These are phyloP conservation scores for Chelonus insularis DNA, from an alignment of 1,140 invertebrate genomes.

Conservation along the genomic window DNA sequence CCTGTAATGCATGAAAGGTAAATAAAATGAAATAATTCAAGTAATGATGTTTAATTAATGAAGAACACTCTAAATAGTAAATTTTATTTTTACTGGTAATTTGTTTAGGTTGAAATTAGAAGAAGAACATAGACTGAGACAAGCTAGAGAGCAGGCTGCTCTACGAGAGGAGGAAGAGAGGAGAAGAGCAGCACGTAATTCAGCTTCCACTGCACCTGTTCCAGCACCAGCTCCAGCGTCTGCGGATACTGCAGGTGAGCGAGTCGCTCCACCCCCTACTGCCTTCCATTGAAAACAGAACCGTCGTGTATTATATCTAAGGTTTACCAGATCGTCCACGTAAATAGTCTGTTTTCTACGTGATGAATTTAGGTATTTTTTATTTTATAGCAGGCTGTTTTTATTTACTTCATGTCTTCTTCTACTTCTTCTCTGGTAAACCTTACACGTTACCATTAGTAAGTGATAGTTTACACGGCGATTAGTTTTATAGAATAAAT, in stretches of 20 bases:
- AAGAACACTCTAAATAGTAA: background rate
- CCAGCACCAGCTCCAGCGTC: conserved; percentile 53
- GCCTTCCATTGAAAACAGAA: conserved; percentile 54
- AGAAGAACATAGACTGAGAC: conserved; percentile 67
- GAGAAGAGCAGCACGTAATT: conserved; percentile 60
- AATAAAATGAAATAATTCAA: conserved; percentile 23
- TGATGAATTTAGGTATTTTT: background rate
- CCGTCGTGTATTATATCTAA: conserved; percentile 32
- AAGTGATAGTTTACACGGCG: conserved; percentile 19
- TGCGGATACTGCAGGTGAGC: conserved; percentile 58
- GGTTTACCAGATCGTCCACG: conserved; percentile 33
- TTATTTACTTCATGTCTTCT: conserved; percentile 1
- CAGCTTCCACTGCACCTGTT: conserved; percentile 56
- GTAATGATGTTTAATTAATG: background rate
- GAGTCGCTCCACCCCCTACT: conserved; percentile 59
- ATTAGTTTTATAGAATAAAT: conserved; percentile 8
- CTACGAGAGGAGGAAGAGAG: conserved; percentile 61
- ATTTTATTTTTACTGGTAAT: background rate
- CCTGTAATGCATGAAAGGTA: conserved; percentile 67
- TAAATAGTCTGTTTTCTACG: conserved; percentile 3
- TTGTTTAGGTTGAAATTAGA: conserved; percentile 64
- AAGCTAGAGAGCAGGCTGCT: conserved; percentile 60
- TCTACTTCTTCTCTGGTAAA: conserved; percentile 28
- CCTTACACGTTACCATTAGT: conserved; percentile 30
- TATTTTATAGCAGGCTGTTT: background rate